Percentiles rank a stretch among this genome's conserved stretches.
These are phyloP conservation scores for Melanotaenia boesemani DNA, from an alignment of 2,797 vertebrate species.

Conservation along the genomic window DNA sequence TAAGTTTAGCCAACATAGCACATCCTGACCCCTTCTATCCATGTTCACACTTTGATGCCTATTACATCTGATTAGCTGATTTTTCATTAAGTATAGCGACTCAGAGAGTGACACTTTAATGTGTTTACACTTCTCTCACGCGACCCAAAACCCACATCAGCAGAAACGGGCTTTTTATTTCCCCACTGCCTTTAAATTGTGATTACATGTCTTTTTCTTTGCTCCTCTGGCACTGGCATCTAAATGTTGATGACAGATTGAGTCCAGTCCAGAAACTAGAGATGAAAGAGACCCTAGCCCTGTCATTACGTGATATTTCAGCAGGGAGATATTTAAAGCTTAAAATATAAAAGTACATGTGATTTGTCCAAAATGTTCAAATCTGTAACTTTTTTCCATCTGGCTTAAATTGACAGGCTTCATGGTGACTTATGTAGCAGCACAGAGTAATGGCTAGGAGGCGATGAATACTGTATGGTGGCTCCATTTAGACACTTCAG, in stretches of 20 bases:
- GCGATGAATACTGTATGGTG: constrained; percentile 41
- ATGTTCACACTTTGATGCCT: constrained; percentile 20
- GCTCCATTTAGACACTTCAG: constrained; percentile 54
- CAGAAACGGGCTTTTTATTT: constrained; percentile 47
- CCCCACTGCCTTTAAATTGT: constrained; percentile 59
- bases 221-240: constrained; percentile 22
- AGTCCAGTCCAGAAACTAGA: constrained; percentile 36
- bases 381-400: neutral
- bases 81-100: constrained; percentile 32
- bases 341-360: neutral
- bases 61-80: constrained; percentile 38
- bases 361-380: constrained; percentile 15
- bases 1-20: neutral
- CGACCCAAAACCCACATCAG: constrained; percentile 43
- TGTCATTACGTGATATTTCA: constrained; percentile 12
- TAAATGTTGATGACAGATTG: constrained; percentile 56
- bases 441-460: constrained; percentile 6
- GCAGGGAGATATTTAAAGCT: constrained; percentile 11
- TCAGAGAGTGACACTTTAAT: constrained; percentile 53
- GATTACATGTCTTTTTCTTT: constrained; percentile 48
- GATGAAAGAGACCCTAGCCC: constrained; percentile 19
- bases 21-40: neutral
- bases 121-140: constrained; percentile 45
- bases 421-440: constrained; percentile 4
- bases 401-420: constrained; percentile 14